These are phyloP conservation scores for Mythimna pallens DNA, from an alignment of 2,888 invertebrate species.

Conservation along the genomic window DNA sequence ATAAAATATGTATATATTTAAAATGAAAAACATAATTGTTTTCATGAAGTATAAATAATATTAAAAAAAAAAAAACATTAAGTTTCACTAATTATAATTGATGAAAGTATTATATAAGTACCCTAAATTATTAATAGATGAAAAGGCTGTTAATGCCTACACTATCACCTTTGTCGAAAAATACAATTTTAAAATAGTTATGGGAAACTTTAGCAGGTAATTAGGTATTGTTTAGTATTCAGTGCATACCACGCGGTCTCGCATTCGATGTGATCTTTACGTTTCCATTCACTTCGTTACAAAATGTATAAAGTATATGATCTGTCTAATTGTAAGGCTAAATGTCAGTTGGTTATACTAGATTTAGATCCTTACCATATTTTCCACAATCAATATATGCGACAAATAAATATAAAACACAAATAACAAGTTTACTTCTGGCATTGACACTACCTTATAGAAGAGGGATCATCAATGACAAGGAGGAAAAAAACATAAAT, in stretches of 20 bases:
- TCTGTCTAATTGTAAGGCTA: conserved; percentile 17
- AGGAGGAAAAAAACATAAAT: conserved; percentile 8
- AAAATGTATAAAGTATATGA: conserved; percentile 12
- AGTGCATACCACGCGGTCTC: conserved; percentile 25
- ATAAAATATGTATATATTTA: no score
- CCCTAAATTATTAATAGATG: no score
- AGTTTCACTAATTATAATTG: no score
- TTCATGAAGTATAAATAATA: no score
- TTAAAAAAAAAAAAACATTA: no score
- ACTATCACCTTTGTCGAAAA: neutral
- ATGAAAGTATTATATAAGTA: no score
- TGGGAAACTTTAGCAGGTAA: conserved; percentile 5
- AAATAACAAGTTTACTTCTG: neutral
- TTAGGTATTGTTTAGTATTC: conserved; percentile 35
- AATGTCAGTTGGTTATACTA: conserved; percentile 13
- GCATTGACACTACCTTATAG: neutral
- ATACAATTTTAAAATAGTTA: conserved; percentile 19
- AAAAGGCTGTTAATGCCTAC: no score
- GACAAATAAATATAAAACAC: neutral
- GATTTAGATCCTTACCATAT: neutral
- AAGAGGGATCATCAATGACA: conserved; percentile 21
- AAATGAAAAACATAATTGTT: no score
- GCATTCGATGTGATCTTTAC: conserved; percentile 40
- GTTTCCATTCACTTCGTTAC: conserved; percentile 47
- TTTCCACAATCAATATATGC: neutral